Base-by-base conservation (phyloP, 2,888 invertebrate species). In the Fragum whitleyi region DNA sequence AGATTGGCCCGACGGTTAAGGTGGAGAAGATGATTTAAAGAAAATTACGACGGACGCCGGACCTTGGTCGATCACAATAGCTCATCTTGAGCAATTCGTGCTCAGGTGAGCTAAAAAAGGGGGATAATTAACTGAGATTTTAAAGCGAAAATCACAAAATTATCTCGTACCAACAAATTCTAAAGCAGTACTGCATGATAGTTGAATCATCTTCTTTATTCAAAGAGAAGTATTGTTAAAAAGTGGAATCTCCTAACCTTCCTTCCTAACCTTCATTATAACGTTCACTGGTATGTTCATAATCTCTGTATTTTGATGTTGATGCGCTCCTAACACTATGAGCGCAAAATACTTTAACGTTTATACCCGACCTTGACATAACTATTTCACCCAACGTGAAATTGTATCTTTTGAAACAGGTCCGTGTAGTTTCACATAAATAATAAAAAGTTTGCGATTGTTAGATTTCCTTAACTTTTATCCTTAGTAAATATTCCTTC, bases 291-390 rank as follows among this genome's bases (percentile, higher is more conserved):
- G 62, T 36, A 62, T 21, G 36, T 62, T 62, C 29, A n/a, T 62
- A 16, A 36, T 32, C 62, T 32, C 62, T 29, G 32, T 16, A 29
- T n/a, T 62, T 62, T n/a, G 62, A 62, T 62, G 62, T 62, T 62
- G 42, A 67, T 67, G 67, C 67, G 19, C 67, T 67, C n/a, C 67
- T 67, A 6, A 67, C 67, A 29, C 62, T 62, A 62, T 62, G 62
- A 62, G 62, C 62, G 29, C 62, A 29, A n/a, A 32, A 62, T 32
- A 62, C 62, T 62, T 29, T 62, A n/a, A 62, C 62, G n/a, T 62
- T 32, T 62, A 62, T 62, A 7, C 62, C 62, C 26, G 19, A 62
- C 36, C 36, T 62, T 62, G 36, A 32, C 62, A 62, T 62, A 2
- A 62, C 62, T 62, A 32, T 62, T 62, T 36, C 29, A 62, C 36